Percentiles rank a stretch among this genome's conserved stretches.
Conservation (phyloP, 2,113 vertebrate genomes). For the Tupaia chinensis region DNA sequence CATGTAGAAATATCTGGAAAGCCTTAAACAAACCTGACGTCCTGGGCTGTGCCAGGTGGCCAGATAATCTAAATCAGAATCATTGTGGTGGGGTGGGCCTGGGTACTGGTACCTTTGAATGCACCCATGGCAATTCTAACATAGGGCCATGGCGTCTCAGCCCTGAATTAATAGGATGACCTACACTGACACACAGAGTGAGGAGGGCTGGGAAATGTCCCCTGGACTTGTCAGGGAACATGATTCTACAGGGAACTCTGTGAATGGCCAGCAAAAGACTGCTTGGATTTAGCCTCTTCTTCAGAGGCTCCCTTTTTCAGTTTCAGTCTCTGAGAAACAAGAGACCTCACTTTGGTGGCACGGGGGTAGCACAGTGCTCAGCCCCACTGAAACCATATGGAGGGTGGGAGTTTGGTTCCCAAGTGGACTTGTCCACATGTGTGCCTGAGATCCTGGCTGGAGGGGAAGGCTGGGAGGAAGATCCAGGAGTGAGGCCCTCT, state of each 20-base stretch:
- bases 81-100: too few species aligned
- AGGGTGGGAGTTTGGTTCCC: too few species aligned
- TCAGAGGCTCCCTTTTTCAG: neutral
- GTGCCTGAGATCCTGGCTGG: too few species aligned
- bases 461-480: too few species aligned
- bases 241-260: neutral
- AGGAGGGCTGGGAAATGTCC: neutral
- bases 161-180: neutral
- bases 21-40: neutral
- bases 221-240: neutral
- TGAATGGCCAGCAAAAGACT: neutral
- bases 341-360: too few species aligned
- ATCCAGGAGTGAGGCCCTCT: too few species aligned
- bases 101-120: neutral
- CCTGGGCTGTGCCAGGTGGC: neutral
- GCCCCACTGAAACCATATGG: too few species aligned
- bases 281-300: neutral
- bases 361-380: too few species aligned
- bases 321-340: neutral
- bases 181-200: neutral
- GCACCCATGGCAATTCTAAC: neutral
- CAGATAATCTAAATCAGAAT: neutral
- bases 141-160: neutral
- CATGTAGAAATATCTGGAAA: neutral
- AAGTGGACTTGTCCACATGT: too few species aligned